Base-by-base conservation (phyloP, 2,113 vertebrate genomes). In the Psittacula cyanocephala region DNA sequence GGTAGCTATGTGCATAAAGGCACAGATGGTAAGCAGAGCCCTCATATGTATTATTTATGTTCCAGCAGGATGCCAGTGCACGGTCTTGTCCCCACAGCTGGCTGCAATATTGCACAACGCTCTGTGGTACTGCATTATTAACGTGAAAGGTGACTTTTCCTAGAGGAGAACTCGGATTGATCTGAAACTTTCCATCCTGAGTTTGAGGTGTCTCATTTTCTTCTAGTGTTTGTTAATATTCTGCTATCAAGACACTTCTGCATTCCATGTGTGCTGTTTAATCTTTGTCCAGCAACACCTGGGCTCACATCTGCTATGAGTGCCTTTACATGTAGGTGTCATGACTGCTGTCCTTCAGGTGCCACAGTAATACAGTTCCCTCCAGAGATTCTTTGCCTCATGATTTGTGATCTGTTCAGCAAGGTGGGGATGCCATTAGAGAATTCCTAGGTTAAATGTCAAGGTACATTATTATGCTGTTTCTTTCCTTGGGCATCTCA, bases 1-100 rank as follows among this genome's bases (percentile, higher is more conserved):
- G 97, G 95, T 31, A 98, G 98, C 94, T 99, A 98, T 13, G 24
- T 98, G 53, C 99, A 99, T 83, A 99, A 98, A 97, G 98, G 98
- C 90, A 85, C 98, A 14, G 99, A 99, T 4, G 98, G 99, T 99
- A 97, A 97, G 72, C 31, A 35, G 33, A 62, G 52, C 27, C 74
- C 62, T 74, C 59, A 4, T 11, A 8, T 70, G 60, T 29, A 5
- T 46, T 77, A 4, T 39, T 37, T 18, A 64, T 33, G 33, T 18
- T 39, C 25, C 53, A 18, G 79, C 75, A 55, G 28, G 25, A 37
- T 33, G 31, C 44, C 79, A 33, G 2, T 13, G 37, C 47, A 6
- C 5, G 5, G 33, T 14, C 28, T 7, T 2, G n/a, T 50, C 59
- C 79, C 65, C 37, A 0, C 12, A 65, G 76, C 81, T 89, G 76